Evolutionary conservation across 2,113 vertebrate genomes (phyloP).

Genomic region (Numida meleagris): DNA sequence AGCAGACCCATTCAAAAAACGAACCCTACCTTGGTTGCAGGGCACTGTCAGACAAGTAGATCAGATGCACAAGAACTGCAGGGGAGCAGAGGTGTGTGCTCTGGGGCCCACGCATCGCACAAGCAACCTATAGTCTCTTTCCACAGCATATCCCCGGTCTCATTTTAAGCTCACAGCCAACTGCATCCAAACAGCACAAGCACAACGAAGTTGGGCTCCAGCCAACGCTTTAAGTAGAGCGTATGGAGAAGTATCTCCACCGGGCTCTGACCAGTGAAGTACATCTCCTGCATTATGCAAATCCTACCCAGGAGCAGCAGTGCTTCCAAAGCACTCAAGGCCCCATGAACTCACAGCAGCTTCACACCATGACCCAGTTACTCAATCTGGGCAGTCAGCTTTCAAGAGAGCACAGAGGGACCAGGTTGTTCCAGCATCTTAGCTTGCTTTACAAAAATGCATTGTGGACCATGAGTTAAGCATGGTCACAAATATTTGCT

Average conservation of each 20-base stretch:
- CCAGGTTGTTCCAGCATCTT: conserved; percentile 31
- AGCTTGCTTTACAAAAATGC: conserved; percentile 12
- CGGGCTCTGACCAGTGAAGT: conserved; percentile 33
- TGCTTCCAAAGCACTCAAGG: background rate
- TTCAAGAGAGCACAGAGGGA: conserved; percentile 49
- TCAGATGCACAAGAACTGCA: rapidly evolving
- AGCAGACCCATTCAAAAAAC: background rate
- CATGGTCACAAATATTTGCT: background rate
- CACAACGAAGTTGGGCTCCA: conserved; percentile 18
- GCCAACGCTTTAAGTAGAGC: background rate
- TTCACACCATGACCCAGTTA: conserved; percentile 22
- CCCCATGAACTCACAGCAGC: background rate
- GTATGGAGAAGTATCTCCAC: background rate
- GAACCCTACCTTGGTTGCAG: background rate
- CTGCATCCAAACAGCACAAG: background rate
- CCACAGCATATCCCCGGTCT: background rate
- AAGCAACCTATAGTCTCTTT: background rate
- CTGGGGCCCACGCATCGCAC: background rate
- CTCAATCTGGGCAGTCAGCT: conserved; percentile 30
- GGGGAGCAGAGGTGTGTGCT: rapidly evolving
- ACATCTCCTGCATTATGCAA: conserved; percentile 43
- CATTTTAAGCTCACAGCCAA: background rate
- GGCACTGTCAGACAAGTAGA: background rate
- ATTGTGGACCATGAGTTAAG: background rate
- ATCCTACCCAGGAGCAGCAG: background rate